Conservation (phyloP, 2,888 invertebrate species). For the Cataglyphis livida region DNA sequence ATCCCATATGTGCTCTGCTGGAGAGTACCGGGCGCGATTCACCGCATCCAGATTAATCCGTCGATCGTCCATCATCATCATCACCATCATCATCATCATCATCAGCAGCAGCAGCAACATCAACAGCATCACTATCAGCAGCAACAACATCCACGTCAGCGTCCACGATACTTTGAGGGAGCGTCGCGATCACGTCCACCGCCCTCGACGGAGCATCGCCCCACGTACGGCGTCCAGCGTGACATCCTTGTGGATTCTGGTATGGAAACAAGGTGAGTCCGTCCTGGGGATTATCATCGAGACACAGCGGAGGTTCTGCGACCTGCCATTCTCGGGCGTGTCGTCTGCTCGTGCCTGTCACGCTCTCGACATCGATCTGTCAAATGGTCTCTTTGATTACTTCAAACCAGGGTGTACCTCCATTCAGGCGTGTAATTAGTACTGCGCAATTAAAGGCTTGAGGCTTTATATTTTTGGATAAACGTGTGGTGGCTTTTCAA, state of each 20-base stretch:
- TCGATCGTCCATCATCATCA: conserved; percentile 57
- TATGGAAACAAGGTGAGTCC: conserved; percentile 82
- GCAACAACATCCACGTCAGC: conserved; percentile 65
- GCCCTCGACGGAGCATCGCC: conserved; percentile 61
- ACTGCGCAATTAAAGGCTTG: not conserved
- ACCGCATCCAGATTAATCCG: conserved; percentile 67
- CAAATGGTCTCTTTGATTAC: not conserved
- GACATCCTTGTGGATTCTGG: conserved; percentile 72
- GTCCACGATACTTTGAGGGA: conserved; percentile 69
- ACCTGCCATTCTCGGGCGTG: conserved; percentile 31
- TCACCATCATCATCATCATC: conserved; percentile 57
- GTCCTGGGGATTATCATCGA: not conserved
- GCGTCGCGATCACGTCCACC: conserved; percentile 60
- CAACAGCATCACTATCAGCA: conserved; percentile 64
- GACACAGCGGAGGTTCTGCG: not conserved
- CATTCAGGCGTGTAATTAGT: not conserved
- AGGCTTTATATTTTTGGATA: not conserved
- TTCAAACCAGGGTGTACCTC: not conserved
- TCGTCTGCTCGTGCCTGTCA: not conserved
- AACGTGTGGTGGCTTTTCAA: not conserved
- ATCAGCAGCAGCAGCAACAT: conserved; percentile 63
- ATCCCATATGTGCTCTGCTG: conserved; percentile 83
- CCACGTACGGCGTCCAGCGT: conserved; percentile 67
- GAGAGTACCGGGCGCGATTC: conserved; percentile 70
- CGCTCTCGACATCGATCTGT: no score